Conservation (phyloP, 1,140 invertebrate species). For the Tetraneura akinire region DNA sequence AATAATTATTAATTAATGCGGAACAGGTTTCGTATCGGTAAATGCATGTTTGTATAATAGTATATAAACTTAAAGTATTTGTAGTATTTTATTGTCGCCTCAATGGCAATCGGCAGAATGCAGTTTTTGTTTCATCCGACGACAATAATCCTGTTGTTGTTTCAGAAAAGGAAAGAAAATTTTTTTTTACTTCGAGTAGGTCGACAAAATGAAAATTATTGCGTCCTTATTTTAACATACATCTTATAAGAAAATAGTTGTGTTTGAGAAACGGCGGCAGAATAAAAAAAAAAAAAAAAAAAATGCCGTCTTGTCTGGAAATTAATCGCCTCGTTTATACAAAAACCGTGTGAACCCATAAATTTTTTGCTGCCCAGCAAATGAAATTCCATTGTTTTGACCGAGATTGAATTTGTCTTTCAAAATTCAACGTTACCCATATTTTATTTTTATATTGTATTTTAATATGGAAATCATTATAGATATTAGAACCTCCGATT, state of each 20-base stretch:
- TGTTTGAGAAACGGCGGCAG: constrained; percentile 14
- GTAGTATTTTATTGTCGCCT: constrained; percentile 47
- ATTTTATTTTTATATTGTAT: too few relatives aligned
- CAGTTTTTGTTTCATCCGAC: constrained; percentile 46
- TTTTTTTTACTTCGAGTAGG: constrained; percentile 28
- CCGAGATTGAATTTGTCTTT: not conserved
- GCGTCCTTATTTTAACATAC: constrained; percentile 37
- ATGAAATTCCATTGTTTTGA: constrained; percentile 13
- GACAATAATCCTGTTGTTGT: constrained; percentile 29
- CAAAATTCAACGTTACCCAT: not conserved
- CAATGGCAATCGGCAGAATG: constrained; percentile 47
- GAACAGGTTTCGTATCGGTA: constrained; percentile 26
- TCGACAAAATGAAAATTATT: constrained; percentile 39
- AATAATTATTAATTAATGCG: constrained; percentile 24
- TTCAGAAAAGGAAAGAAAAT: constrained; percentile 11
- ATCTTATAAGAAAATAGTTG: not conserved
- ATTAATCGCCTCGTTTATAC: constrained; percentile 7
- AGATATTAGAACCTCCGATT: too few relatives aligned
- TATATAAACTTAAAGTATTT: constrained; percentile 8
- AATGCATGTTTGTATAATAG: not conserved
- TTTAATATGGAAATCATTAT: too few relatives aligned
- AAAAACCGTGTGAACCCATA: constrained; percentile 33
- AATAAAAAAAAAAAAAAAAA: constrained; percentile 21
- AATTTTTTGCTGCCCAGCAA: not conserved
- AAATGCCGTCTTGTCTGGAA: constrained; percentile 41